Evolutionary conservation across 2,797 vertebrate genomes (phyloP).

Genomic region (Diplodus puntazzo): DNA sequence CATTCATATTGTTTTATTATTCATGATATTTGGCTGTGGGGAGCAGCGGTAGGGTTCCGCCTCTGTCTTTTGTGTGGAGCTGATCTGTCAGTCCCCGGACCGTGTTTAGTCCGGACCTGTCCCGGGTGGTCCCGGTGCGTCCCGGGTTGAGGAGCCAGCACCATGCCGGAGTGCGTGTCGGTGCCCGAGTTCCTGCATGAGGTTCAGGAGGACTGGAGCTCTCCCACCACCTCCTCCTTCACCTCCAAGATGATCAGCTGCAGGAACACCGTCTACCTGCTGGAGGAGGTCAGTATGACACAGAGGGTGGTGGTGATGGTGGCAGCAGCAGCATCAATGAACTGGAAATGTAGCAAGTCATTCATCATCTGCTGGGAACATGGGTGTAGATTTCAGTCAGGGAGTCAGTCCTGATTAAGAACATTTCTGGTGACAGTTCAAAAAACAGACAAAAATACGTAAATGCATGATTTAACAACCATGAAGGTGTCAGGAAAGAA

Average conservation of each 20-base stretch:
- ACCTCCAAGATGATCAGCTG: slow-evolving; percentile 79
- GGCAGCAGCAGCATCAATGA: not conserved
- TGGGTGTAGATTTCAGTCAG: too few relatives aligned
- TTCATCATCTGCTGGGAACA: too few relatives aligned
- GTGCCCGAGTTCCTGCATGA: slow-evolving; percentile 80
- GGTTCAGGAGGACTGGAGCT: slow-evolving; percentile 82
- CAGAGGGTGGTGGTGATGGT: not conserved
- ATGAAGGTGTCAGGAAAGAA: too few relatives aligned
- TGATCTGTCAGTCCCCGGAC: slow-evolving; percentile 32
- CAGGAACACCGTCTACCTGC: slow-evolving; percentile 78
- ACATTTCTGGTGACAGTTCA: too few relatives aligned
- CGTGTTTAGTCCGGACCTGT: not conserved
- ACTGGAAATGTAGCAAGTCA: too few relatives aligned
- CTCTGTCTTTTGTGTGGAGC: slow-evolving; percentile 59
- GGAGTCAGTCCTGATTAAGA: too few relatives aligned
- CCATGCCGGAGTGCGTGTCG: slow-evolving; percentile 78
- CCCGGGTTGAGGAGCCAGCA: slow-evolving; percentile 39
- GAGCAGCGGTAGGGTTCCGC: not conserved
- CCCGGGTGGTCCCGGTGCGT: slow-evolving; percentile 11
- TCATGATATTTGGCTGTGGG: not conserved
- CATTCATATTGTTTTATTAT: not conserved
- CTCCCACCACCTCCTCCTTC: slow-evolving; percentile 81
- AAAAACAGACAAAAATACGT: too few relatives aligned
- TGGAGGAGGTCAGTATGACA: slow-evolving; percentile 76
- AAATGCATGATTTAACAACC: too few relatives aligned